These are phyloP conservation scores for Botia almorhae DNA, from an alignment of 2,797 vertebrate species.

Conservation along the genomic window DNA sequence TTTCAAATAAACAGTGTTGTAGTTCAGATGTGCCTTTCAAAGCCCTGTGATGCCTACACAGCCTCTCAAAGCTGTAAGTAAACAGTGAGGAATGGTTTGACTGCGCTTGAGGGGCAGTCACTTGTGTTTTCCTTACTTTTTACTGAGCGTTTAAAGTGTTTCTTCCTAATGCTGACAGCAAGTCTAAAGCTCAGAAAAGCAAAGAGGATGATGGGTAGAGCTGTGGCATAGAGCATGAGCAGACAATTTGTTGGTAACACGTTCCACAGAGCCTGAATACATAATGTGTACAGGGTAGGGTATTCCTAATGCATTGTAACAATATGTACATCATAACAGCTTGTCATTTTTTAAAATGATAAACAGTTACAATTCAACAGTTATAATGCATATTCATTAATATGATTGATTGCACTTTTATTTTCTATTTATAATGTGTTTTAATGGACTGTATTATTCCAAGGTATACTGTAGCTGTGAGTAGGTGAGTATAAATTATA, in stretches of 20 bases:
- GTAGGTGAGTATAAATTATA: not conserved
- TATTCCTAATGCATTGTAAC: not conserved
- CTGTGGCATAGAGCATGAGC: not conserved
- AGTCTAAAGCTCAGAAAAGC: slow-evolving; percentile 25
- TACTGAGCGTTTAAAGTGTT: slow-evolving; percentile 28
- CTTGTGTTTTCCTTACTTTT: slow-evolving; percentile 49
- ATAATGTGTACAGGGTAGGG: not conserved
- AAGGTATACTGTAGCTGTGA: not conserved
- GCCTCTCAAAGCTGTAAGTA: slow-evolving; percentile 40
- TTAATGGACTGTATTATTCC: no score
- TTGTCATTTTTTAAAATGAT: not conserved
- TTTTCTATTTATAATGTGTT: no score
- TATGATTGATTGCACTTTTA: no score
- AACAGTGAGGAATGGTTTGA: slow-evolving; percentile 43
- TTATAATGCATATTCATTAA: no score
- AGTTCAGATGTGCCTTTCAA: slow-evolving; percentile 41
- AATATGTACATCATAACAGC: not conserved
- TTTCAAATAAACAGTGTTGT: slow-evolving; percentile 38
- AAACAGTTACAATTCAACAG: no score
- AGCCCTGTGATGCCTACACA: slow-evolving; percentile 30
- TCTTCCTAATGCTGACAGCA: slow-evolving; percentile 27
- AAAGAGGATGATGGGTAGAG: slow-evolving; percentile 12
- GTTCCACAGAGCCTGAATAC: not conserved
- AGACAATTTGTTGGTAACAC: not conserved
- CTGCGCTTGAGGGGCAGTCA: slow-evolving; percentile 37